Percentiles rank a stretch among this genome's conserved stretches.
These are phyloP conservation scores for Heterochromis multidens DNA, from an alignment of 2,113 vertebrate species.

Conservation along the genomic window DNA sequence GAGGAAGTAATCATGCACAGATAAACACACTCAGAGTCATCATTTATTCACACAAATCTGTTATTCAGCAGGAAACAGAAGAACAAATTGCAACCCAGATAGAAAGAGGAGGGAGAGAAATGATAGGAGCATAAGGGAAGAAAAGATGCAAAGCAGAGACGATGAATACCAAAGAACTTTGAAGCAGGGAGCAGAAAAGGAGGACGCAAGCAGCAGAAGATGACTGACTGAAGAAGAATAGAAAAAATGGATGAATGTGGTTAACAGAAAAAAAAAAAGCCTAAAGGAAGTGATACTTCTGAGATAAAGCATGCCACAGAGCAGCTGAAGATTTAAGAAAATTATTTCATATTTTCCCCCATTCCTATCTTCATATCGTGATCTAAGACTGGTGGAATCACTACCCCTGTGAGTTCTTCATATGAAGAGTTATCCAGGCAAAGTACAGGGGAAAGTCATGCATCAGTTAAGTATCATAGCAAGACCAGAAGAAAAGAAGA, in stretches of 20 bases:
- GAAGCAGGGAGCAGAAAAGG: not conserved
- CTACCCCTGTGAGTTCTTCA: not conserved
- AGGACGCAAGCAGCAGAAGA: not conserved
- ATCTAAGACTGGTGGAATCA: not conserved
- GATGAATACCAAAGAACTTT: not conserved
- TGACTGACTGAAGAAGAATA: not conserved
- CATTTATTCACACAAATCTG: conserved; percentile 1
- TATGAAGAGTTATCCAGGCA: not conserved
- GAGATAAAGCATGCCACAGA: conserved; percentile 21
- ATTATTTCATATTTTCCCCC: not conserved
- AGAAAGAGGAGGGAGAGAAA: not conserved
- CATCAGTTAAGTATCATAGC: conserved; percentile 9
- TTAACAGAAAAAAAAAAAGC: not conserved
- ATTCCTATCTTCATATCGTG: not conserved
- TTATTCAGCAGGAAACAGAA: conserved; percentile 20
- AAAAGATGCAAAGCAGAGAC: not conserved
- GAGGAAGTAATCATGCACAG: conserved; percentile 32
- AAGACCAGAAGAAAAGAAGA: conserved; percentile 11
- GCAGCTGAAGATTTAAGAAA: not conserved
- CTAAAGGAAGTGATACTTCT: not conserved
- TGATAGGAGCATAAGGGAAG: not conserved
- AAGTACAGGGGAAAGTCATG: conserved; percentile 6
- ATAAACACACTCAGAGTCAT: conserved; percentile 20
- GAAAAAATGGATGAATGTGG: not conserved
- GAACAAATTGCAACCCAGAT: conserved; percentile 5